Percentiles rank a stretch among this genome's conserved stretches.
Evolutionary conservation across 2,113 vertebrate species (phyloP).

Genomic region (Athene noctua): DNA sequence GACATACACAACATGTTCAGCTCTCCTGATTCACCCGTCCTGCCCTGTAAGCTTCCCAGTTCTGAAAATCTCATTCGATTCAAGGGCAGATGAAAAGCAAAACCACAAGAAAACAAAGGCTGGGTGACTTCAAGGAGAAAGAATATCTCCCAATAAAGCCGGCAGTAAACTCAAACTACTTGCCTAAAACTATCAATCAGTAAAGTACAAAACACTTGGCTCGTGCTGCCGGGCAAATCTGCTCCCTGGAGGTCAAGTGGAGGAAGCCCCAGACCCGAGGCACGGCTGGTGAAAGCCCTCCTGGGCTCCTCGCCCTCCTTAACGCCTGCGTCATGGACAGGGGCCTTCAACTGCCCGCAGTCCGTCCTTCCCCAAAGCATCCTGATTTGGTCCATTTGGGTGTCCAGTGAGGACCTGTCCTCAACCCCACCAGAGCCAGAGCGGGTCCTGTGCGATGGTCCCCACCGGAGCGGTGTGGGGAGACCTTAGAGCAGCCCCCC

Average conservation of each 20-base stretch:
- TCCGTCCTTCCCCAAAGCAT: background rate
- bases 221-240: rapidly evolving
- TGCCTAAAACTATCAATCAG: background rate
- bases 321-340: background rate
- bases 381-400: rapidly evolving
- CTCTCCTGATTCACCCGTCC: background rate
- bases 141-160: background rate
- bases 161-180: background rate
- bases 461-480: rapidly evolving
- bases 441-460: rapidly evolving
- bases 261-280: rapidly evolving
- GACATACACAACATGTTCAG: rapidly evolving
- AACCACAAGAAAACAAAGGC: background rate
- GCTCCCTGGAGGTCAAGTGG: rapidly evolving
- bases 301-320: background rate
- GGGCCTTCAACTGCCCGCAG: too few species aligned
- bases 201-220: background rate
- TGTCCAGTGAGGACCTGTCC: background rate
- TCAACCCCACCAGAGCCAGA: rapidly evolving
- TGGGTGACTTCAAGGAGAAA: slow-evolving; percentile 27
- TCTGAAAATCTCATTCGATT: background rate
- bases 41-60: background rate
- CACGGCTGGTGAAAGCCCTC: background rate
- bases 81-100: background rate
- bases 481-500: too few species aligned